Conservation (phyloP, 2,888 invertebrate species). For the Dasypogon diadema region DNA sequence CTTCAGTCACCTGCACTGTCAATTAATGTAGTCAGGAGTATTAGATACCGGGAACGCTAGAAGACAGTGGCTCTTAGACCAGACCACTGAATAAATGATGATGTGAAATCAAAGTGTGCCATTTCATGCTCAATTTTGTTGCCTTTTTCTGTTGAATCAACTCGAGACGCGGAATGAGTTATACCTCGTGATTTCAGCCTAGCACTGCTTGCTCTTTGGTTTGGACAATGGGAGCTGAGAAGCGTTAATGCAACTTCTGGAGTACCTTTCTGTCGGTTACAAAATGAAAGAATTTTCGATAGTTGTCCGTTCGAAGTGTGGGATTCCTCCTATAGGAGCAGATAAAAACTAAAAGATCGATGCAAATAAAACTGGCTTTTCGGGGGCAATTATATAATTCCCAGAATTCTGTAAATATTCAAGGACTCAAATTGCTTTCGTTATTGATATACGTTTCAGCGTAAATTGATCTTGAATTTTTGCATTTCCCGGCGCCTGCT, state of each 20-base stretch:
- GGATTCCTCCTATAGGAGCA: too few relatives aligned
- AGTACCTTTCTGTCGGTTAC: too few relatives aligned
- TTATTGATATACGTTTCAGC: not conserved
- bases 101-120: conserved; percentile 34
- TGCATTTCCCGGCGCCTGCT: not conserved
- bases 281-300: too few relatives aligned
- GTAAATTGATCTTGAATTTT: not conserved
- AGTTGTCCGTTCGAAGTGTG: too few relatives aligned
- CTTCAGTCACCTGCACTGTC: conserved; percentile 54
- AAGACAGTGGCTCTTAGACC: conserved; percentile 12
- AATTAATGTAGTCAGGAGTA: conserved; percentile 54
- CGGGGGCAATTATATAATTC: too few relatives aligned
- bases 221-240: too few relatives aligned
- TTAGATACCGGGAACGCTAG: conserved; percentile 34
- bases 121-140: conserved; percentile 13
- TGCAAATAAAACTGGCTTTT: too few relatives aligned
- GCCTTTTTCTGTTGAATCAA: not conserved
- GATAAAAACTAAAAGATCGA: too few relatives aligned
- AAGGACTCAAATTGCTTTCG: not conserved
- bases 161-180: not conserved
- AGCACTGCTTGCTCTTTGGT: too few relatives aligned
- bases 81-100: conserved; percentile 23
- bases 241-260: too few relatives aligned
- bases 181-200: not conserved
- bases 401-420: not conserved